These are phyloP conservation scores for Ptilodon capucinus DNA, from an alignment of 2,888 invertebrate genomes.

Conservation along the genomic window DNA sequence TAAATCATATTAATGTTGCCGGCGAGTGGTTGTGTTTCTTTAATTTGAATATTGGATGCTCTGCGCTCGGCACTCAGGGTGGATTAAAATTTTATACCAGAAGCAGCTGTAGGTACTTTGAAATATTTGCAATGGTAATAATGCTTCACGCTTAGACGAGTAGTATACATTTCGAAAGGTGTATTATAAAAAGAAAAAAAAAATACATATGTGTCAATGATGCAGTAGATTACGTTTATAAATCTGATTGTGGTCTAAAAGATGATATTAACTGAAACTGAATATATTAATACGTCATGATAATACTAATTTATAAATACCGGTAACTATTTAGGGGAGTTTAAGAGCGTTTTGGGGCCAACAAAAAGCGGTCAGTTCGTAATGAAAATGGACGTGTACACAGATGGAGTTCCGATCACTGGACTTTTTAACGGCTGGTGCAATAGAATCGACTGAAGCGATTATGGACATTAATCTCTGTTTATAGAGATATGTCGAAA, in stretches of 20 bases:
- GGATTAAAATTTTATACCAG: slow-evolving; percentile 46
- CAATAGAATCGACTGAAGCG: slow-evolving; percentile 10
- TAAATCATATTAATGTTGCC: slow-evolving; percentile 57
- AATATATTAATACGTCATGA: slow-evolving; percentile 46
- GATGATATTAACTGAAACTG: too few species aligned
- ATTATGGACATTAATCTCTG: too few species aligned
- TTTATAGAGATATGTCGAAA: too few species aligned
- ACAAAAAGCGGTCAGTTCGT: slow-evolving; percentile 60
- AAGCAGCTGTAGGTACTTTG: slow-evolving; percentile 41
- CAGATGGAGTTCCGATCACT: slow-evolving; percentile 54
- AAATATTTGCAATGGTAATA: slow-evolving; percentile 33
- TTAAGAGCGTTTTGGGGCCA: slow-evolving; percentile 37
- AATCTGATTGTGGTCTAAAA: too few species aligned
- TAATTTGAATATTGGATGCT: slow-evolving; percentile 57
- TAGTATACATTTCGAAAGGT: slow-evolving; percentile 18
- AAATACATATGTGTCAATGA: too few species aligned
- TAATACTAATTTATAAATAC: neutral
- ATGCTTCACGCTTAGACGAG: slow-evolving; percentile 24
- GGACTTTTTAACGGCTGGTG: slow-evolving; percentile 26
- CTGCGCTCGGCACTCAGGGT: slow-evolving; percentile 32
- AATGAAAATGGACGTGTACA: slow-evolving; percentile 71
- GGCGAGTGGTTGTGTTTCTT: slow-evolving; percentile 44
- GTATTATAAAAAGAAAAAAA: slow-evolving; percentile 4
- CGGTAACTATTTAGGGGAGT: slow-evolving; percentile 32
- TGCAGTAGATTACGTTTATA: too few species aligned